These are phyloP conservation scores for Malurus melanocephalus DNA, from an alignment of 2,113 vertebrate species.

Conservation along the genomic window DNA sequence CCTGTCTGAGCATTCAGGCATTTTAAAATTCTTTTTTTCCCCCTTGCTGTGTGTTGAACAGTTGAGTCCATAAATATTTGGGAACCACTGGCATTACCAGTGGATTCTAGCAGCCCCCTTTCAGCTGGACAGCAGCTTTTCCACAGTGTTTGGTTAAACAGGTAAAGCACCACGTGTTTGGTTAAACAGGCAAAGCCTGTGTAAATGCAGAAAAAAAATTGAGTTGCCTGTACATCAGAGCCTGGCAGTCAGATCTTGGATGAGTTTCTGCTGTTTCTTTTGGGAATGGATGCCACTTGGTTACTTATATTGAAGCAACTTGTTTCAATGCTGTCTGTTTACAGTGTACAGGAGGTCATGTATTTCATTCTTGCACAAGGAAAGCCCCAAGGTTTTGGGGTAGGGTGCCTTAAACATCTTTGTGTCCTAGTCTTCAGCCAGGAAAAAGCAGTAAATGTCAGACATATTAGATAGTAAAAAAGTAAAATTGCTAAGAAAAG, in stretches of 20 bases:
- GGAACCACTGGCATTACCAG: background rate
- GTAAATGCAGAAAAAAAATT: background rate
- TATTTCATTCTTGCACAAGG: background rate
- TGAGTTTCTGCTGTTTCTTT: background rate
- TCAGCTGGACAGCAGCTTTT: background rate
- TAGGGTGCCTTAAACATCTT: background rate
- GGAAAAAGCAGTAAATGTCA: background rate
- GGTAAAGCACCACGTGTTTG: background rate
- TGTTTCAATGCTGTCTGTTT: background rate
- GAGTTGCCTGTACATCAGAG: background rate
- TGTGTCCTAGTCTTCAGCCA: background rate
- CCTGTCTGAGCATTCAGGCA: background rate
- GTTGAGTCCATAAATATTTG: background rate
- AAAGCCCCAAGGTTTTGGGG: background rate
- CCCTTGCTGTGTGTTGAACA: background rate
- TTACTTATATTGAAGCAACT: background rate
- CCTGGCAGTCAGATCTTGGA: background rate
- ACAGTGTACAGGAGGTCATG: background rate
- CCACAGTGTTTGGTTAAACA: background rate
- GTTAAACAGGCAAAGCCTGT: background rate
- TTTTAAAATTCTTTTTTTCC: background rate
- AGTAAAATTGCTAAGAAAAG: background rate
- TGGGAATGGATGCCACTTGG: background rate
- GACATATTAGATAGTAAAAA: background rate
- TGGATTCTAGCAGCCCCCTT: background rate